Percentiles rank a stretch among this genome's conserved stretches.
phyloP scores from a whole-genome alignment of 2,797 vertebrate genomes.

The Enteromius argenteus region DNA sequence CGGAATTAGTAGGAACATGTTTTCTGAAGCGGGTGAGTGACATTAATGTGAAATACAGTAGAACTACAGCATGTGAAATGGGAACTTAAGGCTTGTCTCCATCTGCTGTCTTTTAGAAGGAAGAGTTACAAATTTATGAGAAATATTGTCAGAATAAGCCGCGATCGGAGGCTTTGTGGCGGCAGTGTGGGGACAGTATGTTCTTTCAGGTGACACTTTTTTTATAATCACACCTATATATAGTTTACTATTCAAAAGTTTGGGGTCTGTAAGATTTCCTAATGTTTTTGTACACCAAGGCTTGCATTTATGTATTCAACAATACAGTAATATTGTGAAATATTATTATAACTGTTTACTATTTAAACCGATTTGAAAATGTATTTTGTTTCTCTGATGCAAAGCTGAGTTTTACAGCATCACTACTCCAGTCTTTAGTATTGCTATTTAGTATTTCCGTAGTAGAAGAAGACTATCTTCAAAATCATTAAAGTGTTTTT shows the following conservation, averaged over 20 bases:
- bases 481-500: not conserved
- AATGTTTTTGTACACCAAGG: not conserved
- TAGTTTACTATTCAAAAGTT: not conserved
- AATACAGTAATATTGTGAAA: not conserved
- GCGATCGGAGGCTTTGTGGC: conserved; percentile 91
- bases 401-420: not conserved
- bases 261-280: not conserved
- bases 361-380: not conserved
- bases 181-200: conserved; percentile 91
- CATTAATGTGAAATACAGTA: not conserved
- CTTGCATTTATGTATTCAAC: not conserved
- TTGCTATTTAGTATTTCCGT: not conserved
- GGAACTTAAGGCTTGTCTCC: conserved; percentile 21
- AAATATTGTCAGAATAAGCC: conserved; percentile 97
- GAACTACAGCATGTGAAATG: conserved; percentile 17
- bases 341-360: not conserved
- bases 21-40: conserved; percentile 93
- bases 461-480: not conserved
- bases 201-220: conserved; percentile 88
- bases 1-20: conserved; percentile 89
- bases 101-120: conserved; percentile 83
- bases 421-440: not conserved
- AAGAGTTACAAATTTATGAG: conserved; percentile 95
- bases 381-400: not conserved
- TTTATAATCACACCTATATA: not conserved